Evolutionary conservation across 2,797 vertebrate genomes (phyloP), one percentile per base, ranked within the genome.

Genomic region (Salmo trutta): DNA sequence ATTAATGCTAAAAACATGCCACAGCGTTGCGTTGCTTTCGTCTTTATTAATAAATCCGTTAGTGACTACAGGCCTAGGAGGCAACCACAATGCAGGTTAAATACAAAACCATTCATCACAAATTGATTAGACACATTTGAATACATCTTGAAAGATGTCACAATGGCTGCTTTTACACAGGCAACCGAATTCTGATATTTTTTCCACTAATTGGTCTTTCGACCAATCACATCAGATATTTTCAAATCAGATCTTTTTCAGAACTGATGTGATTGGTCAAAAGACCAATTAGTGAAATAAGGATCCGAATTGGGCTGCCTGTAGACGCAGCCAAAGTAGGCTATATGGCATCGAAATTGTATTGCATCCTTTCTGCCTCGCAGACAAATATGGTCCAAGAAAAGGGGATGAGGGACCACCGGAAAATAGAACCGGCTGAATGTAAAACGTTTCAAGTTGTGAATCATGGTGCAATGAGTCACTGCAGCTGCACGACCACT

Each of bases 401-500:
- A 64, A 59, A 79, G 75, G 77, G 52, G 62, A 70, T 62, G 71
- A 75, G 71, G 76, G 71, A 77, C 64, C 62, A 29, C 41, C 66
- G 52, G 70, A 66, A 73, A 65, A 71, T 41, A 53, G 62, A 64
- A 71, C 27, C 15, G 64, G 52, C 73, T 76, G 68, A n/a, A 24
- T 51, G 75, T 65, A 54, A 76, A 78, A 51, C 71, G 77, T 78
- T 75, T 75, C 67, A 79, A 79, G 75, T 78, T 84, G 76, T 85
- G 81, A 82, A 79, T 87, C 81, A 79, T 84, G 77, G 74, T 78
- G 76, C 81, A 83, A 82, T 84, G 84, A 85, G 82, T 88, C 82
- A 83, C 75, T 73, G n/a, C 72, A 52, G 66, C 72, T 68, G 71
- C 75, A 79, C 64, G 65, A 78, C 68, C 33, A 21, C 68, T 81